Conservation (phyloP, 2,113 vertebrate species). For the Archocentrus centrarchus region DNA sequence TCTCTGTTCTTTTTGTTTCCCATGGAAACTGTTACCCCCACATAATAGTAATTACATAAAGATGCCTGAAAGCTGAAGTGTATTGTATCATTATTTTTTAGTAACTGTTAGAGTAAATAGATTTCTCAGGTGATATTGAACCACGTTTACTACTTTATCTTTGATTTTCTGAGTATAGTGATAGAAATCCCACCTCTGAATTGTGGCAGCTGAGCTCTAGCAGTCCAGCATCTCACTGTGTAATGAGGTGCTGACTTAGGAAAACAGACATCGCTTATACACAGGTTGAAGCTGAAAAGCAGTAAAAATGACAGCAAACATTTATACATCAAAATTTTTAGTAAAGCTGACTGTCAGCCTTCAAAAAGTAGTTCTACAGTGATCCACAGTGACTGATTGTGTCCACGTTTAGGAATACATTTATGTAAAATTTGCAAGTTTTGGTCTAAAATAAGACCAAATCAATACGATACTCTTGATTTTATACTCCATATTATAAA, state of each 20-base stretch:
- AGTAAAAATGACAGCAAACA: background rate
- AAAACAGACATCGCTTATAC: background rate
- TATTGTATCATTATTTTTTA: background rate
- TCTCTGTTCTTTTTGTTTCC: background rate
- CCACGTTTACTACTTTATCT: rapidly evolving
- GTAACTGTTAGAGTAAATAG: background rate
- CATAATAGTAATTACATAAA: background rate
- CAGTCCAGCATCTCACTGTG: background rate
- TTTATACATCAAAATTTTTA: background rate
- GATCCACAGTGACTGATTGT: background rate
- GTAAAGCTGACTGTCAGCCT: background rate
- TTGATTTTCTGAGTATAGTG: background rate
- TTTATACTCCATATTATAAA: no score
- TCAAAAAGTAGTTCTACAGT: background rate
- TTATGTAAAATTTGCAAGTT: background rate
- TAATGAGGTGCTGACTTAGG: background rate
- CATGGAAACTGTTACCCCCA: background rate
- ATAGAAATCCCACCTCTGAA: slow-evolving; percentile 3
- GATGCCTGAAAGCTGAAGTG: background rate
- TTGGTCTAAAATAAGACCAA: no score
- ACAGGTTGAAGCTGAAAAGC: background rate
- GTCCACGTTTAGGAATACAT: background rate
- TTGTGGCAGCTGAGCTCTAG: background rate
- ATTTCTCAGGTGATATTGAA: background rate
- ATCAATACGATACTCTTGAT: no score